These are phyloP conservation scores for Spongilla lacustris DNA, from an alignment of 37 sponge, comb jelly and placozoan species.

Conservation along the genomic window DNA sequence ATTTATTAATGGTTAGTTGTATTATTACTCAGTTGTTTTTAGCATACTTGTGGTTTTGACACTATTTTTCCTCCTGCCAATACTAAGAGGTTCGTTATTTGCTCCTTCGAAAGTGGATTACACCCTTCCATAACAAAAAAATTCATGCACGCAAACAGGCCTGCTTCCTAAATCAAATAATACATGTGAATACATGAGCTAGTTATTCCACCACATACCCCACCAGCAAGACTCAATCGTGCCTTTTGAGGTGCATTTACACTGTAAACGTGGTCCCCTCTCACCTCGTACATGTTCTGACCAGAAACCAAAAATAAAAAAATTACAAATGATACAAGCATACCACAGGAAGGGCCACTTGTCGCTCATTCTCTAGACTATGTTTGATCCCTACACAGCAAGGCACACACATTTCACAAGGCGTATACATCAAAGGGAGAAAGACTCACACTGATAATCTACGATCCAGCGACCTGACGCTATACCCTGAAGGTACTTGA, in stretches of 20 bases:
- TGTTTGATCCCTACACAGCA: not conserved
- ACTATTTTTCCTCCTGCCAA: not conserved
- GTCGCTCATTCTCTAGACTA: not conserved
- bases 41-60: no score
- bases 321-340: not conserved
- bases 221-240: not conserved
- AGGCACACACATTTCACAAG: not conserved
- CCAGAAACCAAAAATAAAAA: not conserved
- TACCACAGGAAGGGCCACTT: conserved; percentile 6
- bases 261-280: not conserved
- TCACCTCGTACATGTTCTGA: conserved; percentile 12
- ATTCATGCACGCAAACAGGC: not conserved
- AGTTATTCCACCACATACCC: not conserved
- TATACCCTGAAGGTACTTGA: conserved; percentile 48
- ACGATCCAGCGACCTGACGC: conserved; percentile 37
- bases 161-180: conserved; percentile 2
- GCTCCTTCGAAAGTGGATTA: conserved; percentile 1
- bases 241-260: not conserved
- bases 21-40: no score
- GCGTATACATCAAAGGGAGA: not conserved
- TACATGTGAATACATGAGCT: not conserved
- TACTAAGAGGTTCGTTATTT: not conserved
- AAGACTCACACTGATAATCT: not conserved
- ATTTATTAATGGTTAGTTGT: no score
- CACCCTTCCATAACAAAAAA: not conserved